Base-by-base conservation (phyloP, 1,140 invertebrate genomes). In the Globodera rostochiensis region DNA sequence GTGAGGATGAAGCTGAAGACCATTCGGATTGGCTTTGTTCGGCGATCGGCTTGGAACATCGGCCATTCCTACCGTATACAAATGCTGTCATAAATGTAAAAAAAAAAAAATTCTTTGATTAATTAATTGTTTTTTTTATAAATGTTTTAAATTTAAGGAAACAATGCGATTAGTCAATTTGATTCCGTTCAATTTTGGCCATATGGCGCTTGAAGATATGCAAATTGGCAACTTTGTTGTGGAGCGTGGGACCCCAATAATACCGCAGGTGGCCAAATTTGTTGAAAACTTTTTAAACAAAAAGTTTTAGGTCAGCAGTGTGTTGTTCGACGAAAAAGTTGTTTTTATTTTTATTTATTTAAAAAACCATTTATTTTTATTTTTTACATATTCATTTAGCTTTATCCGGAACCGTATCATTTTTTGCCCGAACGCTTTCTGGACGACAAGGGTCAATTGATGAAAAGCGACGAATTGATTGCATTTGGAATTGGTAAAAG, bases 401-500 rank as follows among this genome's bases (percentile, higher is more conserved):
- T 82, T 36, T 81, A 49, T 69, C 77, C 75, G 25, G 49, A 81
- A 49, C 80, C 80, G 2, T 19, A 50, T 19, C 11, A 4, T 4
- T 81, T 81, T 73, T 15, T 67, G 8, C 80, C 80, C 15, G 80
- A 81, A 73, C 46, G 80, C 4, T 81, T 50, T 81, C 21, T 81
- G 46, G 80, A 81, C 69, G 50, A 82, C 8, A 11, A 70, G 9
- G 80, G 80, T 5, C 46, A 82, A 46, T 21, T 81, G 53, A 81
- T 82, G 49, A 81, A 81, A 71, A 57, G 46, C 46, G 80, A 81
- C 6, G 80, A 81, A 8, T 21, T 81, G 36, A 80, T 81, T 67
- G 64, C 80, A 13, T 81, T 81, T 25, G 74, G 75, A 25, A 47
- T 81, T 47, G 80, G 80, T 0, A 81, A 81, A 71, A 46, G 80